Conservation (phyloP, 2,113 vertebrate genomes). For the Thoracochromis brauschi region DNA sequence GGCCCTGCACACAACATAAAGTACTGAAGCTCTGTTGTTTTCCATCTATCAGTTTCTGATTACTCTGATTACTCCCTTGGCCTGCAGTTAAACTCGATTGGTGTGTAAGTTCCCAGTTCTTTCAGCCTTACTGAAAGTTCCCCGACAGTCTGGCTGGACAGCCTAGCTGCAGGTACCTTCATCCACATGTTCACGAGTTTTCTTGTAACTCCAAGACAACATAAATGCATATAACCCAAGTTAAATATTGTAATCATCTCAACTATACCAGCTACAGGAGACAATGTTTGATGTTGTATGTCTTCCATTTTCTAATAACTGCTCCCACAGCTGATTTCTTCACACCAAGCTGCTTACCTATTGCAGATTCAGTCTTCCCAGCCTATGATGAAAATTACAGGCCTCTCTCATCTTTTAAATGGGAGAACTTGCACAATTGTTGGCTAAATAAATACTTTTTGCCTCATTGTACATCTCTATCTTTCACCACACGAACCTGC, state of each 20-base stretch:
- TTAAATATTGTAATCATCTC: not conserved
- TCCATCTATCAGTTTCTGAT: too few relatives aligned
- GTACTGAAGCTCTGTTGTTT: not conserved
- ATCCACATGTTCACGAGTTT: too few relatives aligned
- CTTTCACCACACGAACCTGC: not conserved
- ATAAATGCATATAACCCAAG: not conserved
- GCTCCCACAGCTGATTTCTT: not conserved
- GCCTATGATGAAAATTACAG: not conserved
- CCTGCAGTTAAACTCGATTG: accelerated
- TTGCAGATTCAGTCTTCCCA: not conserved
- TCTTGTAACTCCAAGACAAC: not conserved
- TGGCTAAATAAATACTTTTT: not conserved
- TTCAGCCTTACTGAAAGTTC: too few relatives aligned
- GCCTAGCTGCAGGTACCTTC: too few relatives aligned
- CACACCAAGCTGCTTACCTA: not conserved
- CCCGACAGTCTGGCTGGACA: too few relatives aligned
- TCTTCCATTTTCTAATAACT: not conserved
- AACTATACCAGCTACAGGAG: not conserved
- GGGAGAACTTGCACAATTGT: accelerated
- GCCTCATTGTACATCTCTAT: not conserved
- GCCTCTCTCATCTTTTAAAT: not conserved
- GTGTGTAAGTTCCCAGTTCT: too few relatives aligned
- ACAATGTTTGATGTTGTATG: not conserved
- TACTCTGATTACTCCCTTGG: too few relatives aligned
- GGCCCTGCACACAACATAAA: not conserved